Conservation (phyloP, 2,888 invertebrate species). For the Andrena bucephala region DNA sequence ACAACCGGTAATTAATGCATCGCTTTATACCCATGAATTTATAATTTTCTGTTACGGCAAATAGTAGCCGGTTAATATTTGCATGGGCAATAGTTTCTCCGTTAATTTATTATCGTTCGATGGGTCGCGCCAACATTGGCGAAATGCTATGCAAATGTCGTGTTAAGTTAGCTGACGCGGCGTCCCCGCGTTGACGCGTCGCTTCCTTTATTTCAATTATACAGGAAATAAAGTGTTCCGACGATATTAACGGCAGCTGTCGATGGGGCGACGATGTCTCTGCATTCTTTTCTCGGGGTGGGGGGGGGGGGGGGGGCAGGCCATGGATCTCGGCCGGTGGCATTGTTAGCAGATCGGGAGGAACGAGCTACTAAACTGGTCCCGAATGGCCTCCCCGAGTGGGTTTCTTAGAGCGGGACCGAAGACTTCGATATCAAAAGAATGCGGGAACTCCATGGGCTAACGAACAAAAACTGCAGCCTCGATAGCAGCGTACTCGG, state of each 20-base stretch:
- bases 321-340: conserved; percentile 67
- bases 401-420: conserved; percentile 68
- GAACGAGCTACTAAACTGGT: conserved; percentile 64
- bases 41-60: conserved; percentile 48
- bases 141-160: conserved; percentile 16
- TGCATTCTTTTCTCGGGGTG: conserved; percentile 31
- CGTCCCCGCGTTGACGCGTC: neutral
- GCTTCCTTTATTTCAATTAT: conserved; percentile 6
- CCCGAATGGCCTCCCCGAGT: conserved; percentile 52
- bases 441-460: conserved; percentile 39
- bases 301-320: no score
- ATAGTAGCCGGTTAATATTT: conserved; percentile 33
- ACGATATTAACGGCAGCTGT: conserved; percentile 32
- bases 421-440: conserved; percentile 55
- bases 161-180: neutral
- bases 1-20: conserved; percentile 42
- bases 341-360: conserved; percentile 65
- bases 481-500: conserved; percentile 36
- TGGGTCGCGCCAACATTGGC: conserved; percentile 4
- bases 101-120: conserved; percentile 50
- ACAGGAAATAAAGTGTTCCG: conserved; percentile 21
- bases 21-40: conserved; percentile 40
- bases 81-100: conserved; percentile 39
- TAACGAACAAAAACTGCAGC: conserved; percentile 58
- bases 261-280: conserved; percentile 24